Base-by-base conservation (phyloP, 2,113 vertebrate genomes). In the Oostethus manadensis region DNA sequence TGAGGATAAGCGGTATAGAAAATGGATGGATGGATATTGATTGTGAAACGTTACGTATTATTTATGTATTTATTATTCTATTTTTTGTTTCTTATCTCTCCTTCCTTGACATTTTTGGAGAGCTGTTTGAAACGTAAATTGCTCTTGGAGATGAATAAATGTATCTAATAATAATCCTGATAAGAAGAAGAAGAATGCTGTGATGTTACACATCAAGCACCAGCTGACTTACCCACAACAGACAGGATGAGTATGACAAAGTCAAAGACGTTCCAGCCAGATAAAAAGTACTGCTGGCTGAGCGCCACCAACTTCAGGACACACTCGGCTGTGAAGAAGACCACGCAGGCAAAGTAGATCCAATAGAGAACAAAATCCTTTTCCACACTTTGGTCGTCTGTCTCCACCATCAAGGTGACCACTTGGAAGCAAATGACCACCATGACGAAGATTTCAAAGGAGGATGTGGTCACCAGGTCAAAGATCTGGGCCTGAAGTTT, bases 331-430 rank as follows among this genome's bases (percentile, higher is more conserved):
- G 93, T 94, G 90, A 98, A 99, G 86, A 98, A 15, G 60, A 96
- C 57, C 0, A 99, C 96, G 86, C 98, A 97, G 71, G 92, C 51
- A 22, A 97, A 65, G 70, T 98, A 95, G 73, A 98, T 87, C 64
- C 89, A 88, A 82, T 89, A 92, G 9, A 98, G 80, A 49, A 97
- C 88, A 0, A 70, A 13, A 2, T 92, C 90, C 59, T 91, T 94
- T 47, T 93, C 84, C 3, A 26, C 0, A 0, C 92, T 96, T 84
- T 99, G 94, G 57, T 97, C 92, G 0, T 95, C 94, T 0, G 97
- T 98, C 83, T 98, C 97, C 15, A 96, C 92, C 96, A 97, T 98
- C 97, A 99, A 97, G 17, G 96, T 97, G 68, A 98, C 87, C 97
- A 99, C 97, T 86, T 98, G 98, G 43, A 99, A 93, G 67, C 94